phyloP scores from a whole-genome alignment of 1,140 invertebrate genomes.

The Pseudomyrmex dendroicus region DNA sequence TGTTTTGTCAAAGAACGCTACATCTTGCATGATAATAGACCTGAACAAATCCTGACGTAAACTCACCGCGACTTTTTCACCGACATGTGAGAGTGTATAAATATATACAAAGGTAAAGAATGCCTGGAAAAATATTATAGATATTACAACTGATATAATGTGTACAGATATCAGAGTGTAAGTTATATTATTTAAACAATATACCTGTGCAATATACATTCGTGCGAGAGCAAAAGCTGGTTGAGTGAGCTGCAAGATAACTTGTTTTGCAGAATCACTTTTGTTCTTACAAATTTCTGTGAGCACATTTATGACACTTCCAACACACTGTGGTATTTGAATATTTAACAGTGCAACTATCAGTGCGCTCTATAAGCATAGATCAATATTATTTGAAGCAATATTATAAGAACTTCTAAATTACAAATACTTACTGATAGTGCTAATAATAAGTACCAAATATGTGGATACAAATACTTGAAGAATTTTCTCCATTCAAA shows the following conservation, averaged over 20 bases:
- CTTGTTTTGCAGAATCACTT: slow-evolving; percentile 74
- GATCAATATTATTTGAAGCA: slow-evolving; percentile 21
- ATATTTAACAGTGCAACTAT: slow-evolving; percentile 93
- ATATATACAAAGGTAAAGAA: slow-evolving; percentile 96
- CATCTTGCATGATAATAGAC: slow-evolving; percentile 94
- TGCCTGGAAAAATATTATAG: slow-evolving; percentile 87
- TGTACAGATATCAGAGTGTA: neutral
- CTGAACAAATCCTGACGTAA: slow-evolving; percentile 93
- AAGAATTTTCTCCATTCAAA: slow-evolving; percentile 89
- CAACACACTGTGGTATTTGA: slow-evolving; percentile 91
- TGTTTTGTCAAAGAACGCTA: slow-evolving; percentile 95
- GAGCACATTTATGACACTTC: slow-evolving; percentile 91
- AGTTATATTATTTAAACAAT: slow-evolving; percentile 56
- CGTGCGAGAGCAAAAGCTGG: slow-evolving; percentile 89
- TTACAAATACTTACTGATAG: slow-evolving; percentile 84
- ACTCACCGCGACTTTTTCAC: slow-evolving; percentile 93
- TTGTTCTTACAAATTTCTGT: slow-evolving; percentile 84
- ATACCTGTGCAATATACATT: slow-evolving; percentile 90
- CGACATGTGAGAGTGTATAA: slow-evolving; percentile 92
- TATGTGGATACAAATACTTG: slow-evolving; percentile 87
- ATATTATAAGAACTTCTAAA: neutral
- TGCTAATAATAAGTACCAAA: slow-evolving; percentile 86
- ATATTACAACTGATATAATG: slow-evolving; percentile 21
- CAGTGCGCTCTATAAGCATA: slow-evolving; percentile 89
- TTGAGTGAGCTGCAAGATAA: slow-evolving; percentile 87